Conservation (phyloP, 2,113 vertebrate genomes). For the Oncorhynchus tshawytscha region DNA sequence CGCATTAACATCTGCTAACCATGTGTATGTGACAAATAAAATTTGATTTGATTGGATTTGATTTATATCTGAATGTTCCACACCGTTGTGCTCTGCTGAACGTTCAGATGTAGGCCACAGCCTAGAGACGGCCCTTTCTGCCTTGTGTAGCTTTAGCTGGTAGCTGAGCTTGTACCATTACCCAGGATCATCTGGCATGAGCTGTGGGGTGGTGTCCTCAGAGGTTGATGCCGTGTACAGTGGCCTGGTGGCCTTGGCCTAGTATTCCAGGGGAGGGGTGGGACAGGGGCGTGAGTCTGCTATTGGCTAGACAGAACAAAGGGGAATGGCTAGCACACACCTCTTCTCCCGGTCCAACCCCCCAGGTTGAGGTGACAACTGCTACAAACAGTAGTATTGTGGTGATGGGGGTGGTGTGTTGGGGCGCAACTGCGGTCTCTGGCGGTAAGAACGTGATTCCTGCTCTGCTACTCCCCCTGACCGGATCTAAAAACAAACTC, state of each 20-base stretch:
- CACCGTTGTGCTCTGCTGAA: no score
- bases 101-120: neutral
- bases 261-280: neutral
- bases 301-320: conserved; percentile 7
- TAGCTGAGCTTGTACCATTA: neutral
- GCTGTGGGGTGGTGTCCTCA: neutral
- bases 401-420: conserved; percentile 8
- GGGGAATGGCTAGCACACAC: neutral
- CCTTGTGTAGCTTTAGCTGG: neutral
- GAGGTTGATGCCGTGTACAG: neutral
- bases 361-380: conserved; percentile 13
- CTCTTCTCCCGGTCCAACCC: neutral
- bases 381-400: conserved; percentile 19
- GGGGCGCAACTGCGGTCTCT: conserved; percentile 18
- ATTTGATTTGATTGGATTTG: no score
- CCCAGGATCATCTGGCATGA: neutral
- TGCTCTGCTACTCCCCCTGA: conserved; percentile 25
- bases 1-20: no score
- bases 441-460: conserved; percentile 38
- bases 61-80: no score
- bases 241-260: neutral
- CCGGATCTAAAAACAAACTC: conserved; percentile 55
- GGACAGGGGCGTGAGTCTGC: neutral
- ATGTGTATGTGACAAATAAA: no score
- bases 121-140: neutral